Evolutionary conservation across 2,113 vertebrate species (phyloP).

Genomic region (Mionectes macconnelli): DNA sequence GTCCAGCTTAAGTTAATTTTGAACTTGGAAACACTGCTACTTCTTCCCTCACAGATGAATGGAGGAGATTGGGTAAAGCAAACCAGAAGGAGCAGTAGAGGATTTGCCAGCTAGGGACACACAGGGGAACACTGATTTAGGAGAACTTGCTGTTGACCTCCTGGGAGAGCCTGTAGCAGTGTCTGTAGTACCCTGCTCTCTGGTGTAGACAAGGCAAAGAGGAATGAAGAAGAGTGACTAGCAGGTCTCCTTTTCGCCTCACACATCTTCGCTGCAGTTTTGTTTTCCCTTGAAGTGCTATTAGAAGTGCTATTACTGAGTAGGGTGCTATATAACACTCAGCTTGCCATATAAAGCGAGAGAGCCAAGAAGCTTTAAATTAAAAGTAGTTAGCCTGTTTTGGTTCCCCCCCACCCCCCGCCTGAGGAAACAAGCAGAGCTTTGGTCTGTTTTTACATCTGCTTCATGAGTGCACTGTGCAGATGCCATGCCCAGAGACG

Average conservation of each 20-base stretch:
- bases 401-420: not conserved
- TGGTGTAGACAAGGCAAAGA: not conserved
- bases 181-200: not conserved
- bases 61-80: not conserved
- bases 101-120: not conserved
- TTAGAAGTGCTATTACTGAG: not conserved
- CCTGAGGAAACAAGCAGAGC: not conserved
- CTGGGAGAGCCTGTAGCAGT: not conserved
- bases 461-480: not conserved
- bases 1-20: conserved; percentile 41
- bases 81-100: not conserved
- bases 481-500: not conserved
- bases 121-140: not conserved
- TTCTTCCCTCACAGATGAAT: not conserved
- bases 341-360: not conserved
- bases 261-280: not conserved
- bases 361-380: not conserved
- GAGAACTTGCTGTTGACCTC: not conserved
- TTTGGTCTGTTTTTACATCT: conserved; percentile 9
- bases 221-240: not conserved
- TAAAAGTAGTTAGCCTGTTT: not conserved
- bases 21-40: conserved; percentile 7
- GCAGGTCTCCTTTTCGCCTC: conserved; percentile 2
- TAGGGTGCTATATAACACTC: not conserved
- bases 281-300: conserved; percentile 1